Percentiles rank a stretch among this genome's conserved stretches.
phyloP scores from a whole-genome alignment of 23 tunicate genomes.

The Diplosoma virens region DNA sequence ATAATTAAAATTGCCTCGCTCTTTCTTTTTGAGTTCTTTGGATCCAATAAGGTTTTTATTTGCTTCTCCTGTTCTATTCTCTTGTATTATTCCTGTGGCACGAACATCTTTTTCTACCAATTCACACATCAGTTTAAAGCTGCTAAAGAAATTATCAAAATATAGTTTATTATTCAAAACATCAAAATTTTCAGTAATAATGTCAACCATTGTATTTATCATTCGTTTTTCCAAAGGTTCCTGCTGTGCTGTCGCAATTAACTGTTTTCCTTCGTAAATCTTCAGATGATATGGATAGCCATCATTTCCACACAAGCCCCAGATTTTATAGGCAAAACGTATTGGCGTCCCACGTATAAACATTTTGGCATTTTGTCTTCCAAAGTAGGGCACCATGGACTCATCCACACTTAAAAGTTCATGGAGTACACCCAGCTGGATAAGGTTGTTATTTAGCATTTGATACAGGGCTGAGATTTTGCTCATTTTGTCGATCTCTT shows the following conservation, averaged over 20 bases:
- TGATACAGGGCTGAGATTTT: neutral
- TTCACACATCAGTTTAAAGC: neutral
- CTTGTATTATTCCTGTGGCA: neutral
- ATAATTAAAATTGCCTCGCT: neutral
- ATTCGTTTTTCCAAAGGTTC: neutral
- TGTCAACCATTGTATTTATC: neutral
- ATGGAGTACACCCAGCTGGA: neutral
- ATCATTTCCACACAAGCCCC: neutral
- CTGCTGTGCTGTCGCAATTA: neutral
- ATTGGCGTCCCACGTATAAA: neutral
- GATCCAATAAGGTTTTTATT: neutral
- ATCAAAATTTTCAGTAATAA: neutral
- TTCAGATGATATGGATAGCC: conserved; percentile 5
- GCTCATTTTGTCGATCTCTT: neutral
- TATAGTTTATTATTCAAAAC: neutral
- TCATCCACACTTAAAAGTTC: neutral
- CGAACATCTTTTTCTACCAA: neutral
- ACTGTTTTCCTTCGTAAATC: neutral
- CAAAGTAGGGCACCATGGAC: neutral
- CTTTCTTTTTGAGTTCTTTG: neutral
- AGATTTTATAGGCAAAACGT: neutral
- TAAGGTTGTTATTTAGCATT: neutral
- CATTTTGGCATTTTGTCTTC: neutral
- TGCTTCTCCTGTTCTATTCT: neutral
- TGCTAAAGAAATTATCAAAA: conserved; percentile 9